phyloP scores from a whole-genome alignment of 1,140 invertebrate species.

The Orchesella cincta region DNA sequence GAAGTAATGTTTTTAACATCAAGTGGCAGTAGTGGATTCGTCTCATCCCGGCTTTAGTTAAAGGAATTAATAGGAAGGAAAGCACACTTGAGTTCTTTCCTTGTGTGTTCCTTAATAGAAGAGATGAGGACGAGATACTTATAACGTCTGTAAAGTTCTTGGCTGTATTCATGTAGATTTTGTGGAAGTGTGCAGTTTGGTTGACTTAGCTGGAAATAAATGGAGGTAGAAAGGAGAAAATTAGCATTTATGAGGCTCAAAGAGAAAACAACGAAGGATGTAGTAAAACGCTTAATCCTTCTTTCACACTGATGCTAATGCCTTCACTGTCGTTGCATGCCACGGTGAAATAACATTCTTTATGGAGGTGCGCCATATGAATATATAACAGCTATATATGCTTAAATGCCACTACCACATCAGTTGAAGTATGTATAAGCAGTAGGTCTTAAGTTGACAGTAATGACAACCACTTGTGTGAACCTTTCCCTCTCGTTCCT shows the following conservation, averaged over 20 bases:
- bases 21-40: no score
- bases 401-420: background rate
- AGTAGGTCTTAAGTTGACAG: background rate
- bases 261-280: slow-evolving; percentile 5
- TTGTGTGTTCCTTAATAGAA: no score
- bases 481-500: background rate
- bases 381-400: no score
- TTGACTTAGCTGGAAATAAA: slow-evolving; percentile 6
- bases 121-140: no score
- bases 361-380: no score
- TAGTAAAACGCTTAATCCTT: slow-evolving; percentile 23
- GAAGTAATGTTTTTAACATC: no score
- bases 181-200: background rate
- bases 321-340: background rate
- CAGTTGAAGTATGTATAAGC: background rate
- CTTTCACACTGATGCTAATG: slow-evolving; percentile 15
- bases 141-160: no score
- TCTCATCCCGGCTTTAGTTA: no score
- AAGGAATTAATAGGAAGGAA: no score
- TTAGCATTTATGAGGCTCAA: slow-evolving; percentile 21
- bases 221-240: slow-evolving; percentile 17
- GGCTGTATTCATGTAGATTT: no score
- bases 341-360: no score
- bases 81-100: no score
- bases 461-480: slow-evolving; percentile 29